Base-by-base conservation (phyloP, 2,888 invertebrate species). In the Blastobasis lacticolella region DNA sequence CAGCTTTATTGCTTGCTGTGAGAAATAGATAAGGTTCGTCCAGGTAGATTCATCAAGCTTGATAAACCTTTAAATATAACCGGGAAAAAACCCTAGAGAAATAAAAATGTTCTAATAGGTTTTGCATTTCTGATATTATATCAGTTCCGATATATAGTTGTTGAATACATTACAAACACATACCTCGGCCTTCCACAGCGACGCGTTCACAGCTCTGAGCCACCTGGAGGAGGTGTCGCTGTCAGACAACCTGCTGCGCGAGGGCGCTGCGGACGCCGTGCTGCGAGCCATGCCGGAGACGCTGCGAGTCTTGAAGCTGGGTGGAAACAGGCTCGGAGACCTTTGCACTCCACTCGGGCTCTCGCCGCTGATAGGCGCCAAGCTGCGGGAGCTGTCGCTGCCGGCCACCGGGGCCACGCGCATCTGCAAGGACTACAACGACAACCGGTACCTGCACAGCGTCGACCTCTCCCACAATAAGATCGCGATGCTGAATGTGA, bases 271-370 rank as follows among this genome's bases (percentile, higher is more conserved):
- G 9, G 58, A 59, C 45, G 54, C 38, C 38, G 46, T 51, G 49
- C 57, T 63, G 48, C 52, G 44, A 38, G 42, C 46, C 37, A 54
- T 60, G 47, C 44, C 51, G 42, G 57, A 63, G 47, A 47, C 23
- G 37, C 53, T 55, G 49, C 52, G 23, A 2, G 23, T 23, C 23
- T 23, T 23, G 23, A 23, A 60, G 52, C 57, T 49, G 38, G 53
- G 50, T 10, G 38, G 50, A 52, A 69, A 68, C 55, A 64, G 63
- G 46, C 66, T 69, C 38, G 64, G 60, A 5, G 64, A 66, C 54
- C 54, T 65, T 10, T 61, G 63, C 50, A 1, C 36, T 9, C 38
- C 49, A 38, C 38, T 23, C 10, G 10, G 10, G 5, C 43, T 36
- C 37, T 8, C 41, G 1, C 8, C 48, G 37, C 10, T 23, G 8